phyloP scores from a whole-genome alignment of 2,797 vertebrate species.

The Halcyon chelicuti region DNA sequence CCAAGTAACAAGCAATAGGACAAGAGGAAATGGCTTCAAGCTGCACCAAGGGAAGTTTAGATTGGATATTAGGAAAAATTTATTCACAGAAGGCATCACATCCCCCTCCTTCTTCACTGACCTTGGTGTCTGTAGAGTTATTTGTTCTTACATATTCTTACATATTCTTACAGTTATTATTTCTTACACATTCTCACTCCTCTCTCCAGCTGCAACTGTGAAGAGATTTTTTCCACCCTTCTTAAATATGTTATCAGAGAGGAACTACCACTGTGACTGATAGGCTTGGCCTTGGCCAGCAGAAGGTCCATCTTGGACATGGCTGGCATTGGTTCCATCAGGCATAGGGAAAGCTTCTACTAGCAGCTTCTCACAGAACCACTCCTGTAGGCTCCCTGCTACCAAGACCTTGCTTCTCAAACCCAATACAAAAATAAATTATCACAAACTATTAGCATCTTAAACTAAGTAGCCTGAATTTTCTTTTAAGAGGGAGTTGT shows the following conservation, averaged over 20 bases:
- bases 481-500: background rate
- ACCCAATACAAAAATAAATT: background rate
- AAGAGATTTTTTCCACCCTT: background rate
- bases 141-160: background rate
- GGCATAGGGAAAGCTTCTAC: background rate
- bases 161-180: too few relatives aligned
- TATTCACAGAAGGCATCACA: too few relatives aligned
- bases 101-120: background rate
- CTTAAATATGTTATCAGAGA: background rate
- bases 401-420: background rate
- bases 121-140: background rate
- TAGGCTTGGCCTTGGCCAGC: fast-evolving
- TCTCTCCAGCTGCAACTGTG: background rate
- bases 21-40: too few relatives aligned
- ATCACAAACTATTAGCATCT: background rate
- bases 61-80: too few relatives aligned
- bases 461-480: background rate
- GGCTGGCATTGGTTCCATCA: background rate
- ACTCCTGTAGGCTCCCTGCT: background rate
- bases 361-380: background rate
- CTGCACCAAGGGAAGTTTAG: too few relatives aligned
- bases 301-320: fast-evolving
- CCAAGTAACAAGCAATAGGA: too few relatives aligned
- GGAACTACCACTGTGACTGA: background rate
- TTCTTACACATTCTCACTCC: too few relatives aligned